A percentile compares a stretch with the other conserved stretches of the same genome.
Evolutionary conservation across 1,140 invertebrate genomes (phyloP).

Genomic region (Parapsyche elsis): DNA sequence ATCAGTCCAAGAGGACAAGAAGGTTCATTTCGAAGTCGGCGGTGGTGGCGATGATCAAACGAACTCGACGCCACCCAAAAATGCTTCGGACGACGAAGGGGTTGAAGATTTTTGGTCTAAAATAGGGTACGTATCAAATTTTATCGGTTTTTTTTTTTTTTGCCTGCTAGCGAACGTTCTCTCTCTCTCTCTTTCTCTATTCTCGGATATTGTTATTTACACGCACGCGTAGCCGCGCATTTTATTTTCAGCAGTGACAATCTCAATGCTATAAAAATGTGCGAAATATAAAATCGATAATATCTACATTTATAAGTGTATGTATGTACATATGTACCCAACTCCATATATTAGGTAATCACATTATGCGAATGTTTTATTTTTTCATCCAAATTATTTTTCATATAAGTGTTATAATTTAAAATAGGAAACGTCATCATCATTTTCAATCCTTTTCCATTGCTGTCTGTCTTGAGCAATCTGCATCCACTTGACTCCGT

Average conservation of each 20-base stretch:
- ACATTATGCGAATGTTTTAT: too few species aligned
- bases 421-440: too few species aligned
- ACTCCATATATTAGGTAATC: too few species aligned
- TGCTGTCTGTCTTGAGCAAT: too few species aligned
- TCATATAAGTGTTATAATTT: too few species aligned
- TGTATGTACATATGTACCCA: not conserved
- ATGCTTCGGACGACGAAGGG: slow-evolving; percentile 36
- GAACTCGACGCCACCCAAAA: slow-evolving; percentile 37
- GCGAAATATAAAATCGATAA: not conserved
- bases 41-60: slow-evolving; percentile 19
- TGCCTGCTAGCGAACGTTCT: not conserved
- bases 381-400: too few species aligned
- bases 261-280: not conserved
- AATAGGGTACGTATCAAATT: slow-evolving; percentile 50
- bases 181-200: not conserved
- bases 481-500: too few species aligned
- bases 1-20: slow-evolving; percentile 47
- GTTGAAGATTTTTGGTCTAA: slow-evolving; percentile 55
- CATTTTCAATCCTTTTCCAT: too few species aligned
- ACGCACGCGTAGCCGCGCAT: too few species aligned
- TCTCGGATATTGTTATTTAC: not conserved
- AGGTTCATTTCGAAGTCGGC: slow-evolving; percentile 50
- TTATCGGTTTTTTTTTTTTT: not conserved
- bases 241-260: not conserved
- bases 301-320: not conserved